phyloP scores from a whole-genome alignment of 2,113 vertebrate species.

The Myiopsitta monachus region DNA sequence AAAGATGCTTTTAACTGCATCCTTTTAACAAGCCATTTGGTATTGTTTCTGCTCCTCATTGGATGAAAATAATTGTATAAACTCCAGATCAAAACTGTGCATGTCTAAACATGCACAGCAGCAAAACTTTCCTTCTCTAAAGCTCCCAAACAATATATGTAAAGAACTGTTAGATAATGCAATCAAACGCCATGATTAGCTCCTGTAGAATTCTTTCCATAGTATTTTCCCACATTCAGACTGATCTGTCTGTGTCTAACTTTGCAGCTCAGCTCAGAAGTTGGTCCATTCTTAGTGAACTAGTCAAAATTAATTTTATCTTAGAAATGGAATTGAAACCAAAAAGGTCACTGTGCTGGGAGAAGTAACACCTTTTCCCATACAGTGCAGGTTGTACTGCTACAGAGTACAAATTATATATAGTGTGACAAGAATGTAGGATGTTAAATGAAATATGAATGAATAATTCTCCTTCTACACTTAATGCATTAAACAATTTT shows the following conservation, averaged over 20 bases:
- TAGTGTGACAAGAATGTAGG: slow-evolving; percentile 13
- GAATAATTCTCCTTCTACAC: slow-evolving; percentile 56
- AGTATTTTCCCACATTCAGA: neutral
- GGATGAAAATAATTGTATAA: neutral
- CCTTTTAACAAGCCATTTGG: neutral
- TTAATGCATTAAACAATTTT: slow-evolving; percentile 77
- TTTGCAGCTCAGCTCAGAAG: neutral
- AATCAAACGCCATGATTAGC: neutral
- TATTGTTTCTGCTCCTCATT: neutral
- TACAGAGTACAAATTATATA: neutral
- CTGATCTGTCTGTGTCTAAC: neutral
- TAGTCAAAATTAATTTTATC: slow-evolving; percentile 16
- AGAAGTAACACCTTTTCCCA: neutral
- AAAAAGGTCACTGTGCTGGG: neutral
- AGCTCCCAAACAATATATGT: neutral
- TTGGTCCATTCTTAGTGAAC: neutral
- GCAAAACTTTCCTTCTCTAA: neutral
- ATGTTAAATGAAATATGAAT: slow-evolving; percentile 71
- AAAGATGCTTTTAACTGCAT: neutral
- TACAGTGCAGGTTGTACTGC: slow-evolving; percentile 5
- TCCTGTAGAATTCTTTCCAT: neutral
- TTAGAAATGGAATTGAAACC: neutral
- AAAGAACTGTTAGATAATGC: neutral
- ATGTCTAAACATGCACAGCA: neutral
- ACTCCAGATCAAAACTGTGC: neutral